phyloP scores from a whole-genome alignment of 2,797 vertebrate genomes.

The Otolemur crassicaudatus region DNA sequence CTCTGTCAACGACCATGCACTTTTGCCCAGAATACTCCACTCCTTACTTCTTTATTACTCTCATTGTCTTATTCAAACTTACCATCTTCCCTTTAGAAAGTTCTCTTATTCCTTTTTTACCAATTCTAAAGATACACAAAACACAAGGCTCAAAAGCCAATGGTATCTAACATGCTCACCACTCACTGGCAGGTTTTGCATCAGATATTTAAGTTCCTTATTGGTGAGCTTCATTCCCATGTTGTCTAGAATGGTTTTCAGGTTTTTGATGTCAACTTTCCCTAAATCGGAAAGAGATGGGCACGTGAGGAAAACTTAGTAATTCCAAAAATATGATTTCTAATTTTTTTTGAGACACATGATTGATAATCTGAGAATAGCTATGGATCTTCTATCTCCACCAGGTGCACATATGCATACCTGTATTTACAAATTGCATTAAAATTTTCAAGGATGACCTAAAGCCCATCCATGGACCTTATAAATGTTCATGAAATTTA shows the following conservation, averaged over 20 bases:
- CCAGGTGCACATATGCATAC: neutral
- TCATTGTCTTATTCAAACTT: neutral
- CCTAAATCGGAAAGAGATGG: constrained; percentile 39
- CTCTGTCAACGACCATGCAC: neutral
- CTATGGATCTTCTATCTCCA: neutral
- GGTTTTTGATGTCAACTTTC: constrained; percentile 28
- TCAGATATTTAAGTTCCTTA: constrained; percentile 52
- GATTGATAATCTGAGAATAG: neutral
- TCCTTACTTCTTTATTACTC: neutral
- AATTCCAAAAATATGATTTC: neutral
- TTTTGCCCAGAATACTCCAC: neutral
- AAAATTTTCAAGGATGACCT: neutral
- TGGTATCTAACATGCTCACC: constrained; percentile 44
- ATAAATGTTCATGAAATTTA: neutral
- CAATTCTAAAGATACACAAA: neutral
- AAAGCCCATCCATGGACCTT: neutral
- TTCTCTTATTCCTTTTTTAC: neutral
- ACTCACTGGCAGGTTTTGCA: neutral
- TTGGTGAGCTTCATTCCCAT: constrained; percentile 57
- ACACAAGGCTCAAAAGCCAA: neutral
- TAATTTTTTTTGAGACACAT: neutral
- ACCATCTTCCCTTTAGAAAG: neutral
- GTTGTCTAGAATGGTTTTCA: neutral
- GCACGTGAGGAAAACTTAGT: neutral
- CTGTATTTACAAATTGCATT: neutral